Base-by-base conservation (phyloP, 1,140 invertebrate species). In the Uloborus diversus region DNA sequence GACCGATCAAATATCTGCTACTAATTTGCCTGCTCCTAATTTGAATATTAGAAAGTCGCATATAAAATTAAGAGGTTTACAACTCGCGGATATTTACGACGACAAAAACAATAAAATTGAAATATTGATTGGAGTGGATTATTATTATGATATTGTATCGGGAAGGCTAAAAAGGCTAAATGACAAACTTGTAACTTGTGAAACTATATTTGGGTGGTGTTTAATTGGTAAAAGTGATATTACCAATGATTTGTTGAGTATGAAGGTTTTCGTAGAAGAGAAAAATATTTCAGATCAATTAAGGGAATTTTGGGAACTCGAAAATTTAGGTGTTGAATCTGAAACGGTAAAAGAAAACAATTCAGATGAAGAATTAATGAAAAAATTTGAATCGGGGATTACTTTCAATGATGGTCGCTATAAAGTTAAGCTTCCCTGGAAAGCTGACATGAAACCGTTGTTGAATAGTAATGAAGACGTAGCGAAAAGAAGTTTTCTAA, bases 341-440 rank as follows among this genome's bases (percentile, higher is more conserved):
- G 17, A 53, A 5, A 7, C 49, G n/a, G 49, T n/a, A n/a, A n/a
- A n/a, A n/a, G n/a, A n/a, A n/a, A n/a, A n/a, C n/a, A n/a, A n/a
- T n/a, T n/a, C n/a, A n/a, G 42, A 47, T 47, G 9, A 47, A 11
- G 42, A n/a, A 11, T 9, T n/a, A n/a, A 47, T 47, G 42, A n/a
- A 47, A n/a, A 47, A n/a, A 11, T 47, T 47, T 47, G 42, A 11
- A 47, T 47, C 42, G n/a, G n/a, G 9, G n/a, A n/a, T 47, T 11
- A 11, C 9, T n/a, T 47, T n/a, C n/a, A n/a, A 47, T 11, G 42
- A n/a, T 47, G 56, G 56, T n/a, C 11, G 11, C 9, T 57, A 57
- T 25, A 25, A 57, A 57, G 56, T 57, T 14, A 57, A 23, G 23
- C 56, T 57, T 57, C 56, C 56, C 7, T 57, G 56, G 56, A 57